phyloP scores from a whole-genome alignment of 2,113 vertebrate species.

The Anoplopoma fimbria region DNA sequence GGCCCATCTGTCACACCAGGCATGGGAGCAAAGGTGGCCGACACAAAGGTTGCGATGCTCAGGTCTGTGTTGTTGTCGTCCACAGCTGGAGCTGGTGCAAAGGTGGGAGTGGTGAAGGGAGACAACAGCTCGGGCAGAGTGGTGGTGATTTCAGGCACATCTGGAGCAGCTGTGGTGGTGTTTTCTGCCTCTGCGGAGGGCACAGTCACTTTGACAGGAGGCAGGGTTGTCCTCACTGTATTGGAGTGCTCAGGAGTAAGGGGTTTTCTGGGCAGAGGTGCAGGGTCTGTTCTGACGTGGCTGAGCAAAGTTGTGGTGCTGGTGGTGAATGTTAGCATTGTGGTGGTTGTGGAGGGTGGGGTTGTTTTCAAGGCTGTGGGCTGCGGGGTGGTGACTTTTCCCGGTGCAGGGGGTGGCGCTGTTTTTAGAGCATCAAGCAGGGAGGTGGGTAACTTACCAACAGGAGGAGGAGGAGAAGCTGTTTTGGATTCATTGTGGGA shows the following conservation, averaged over 20 bases:
- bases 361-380: conserved; percentile 36
- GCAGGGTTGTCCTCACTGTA: conserved; percentile 22
- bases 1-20: conserved; percentile 76
- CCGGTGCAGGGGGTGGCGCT: conserved; percentile 55
- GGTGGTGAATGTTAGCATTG: background rate
- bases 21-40: conserved; percentile 82
- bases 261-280: conserved; percentile 9
- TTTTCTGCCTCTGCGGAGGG: conserved; percentile 49
- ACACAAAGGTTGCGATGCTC: conserved; percentile 74
- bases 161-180: conserved; percentile 33
- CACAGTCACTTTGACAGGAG: conserved; percentile 29
- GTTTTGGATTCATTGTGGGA: conserved; percentile 57
- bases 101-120: conserved; percentile 7
- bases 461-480: conserved; percentile 14
- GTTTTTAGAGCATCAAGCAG: conserved; percentile 61
- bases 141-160: conserved; percentile 19
- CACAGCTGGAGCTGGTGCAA: background rate
- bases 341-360: conserved; percentile 23
- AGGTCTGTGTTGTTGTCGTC: conserved; percentile 47
- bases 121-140: conserved; percentile 10
- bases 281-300: conserved; percentile 25
- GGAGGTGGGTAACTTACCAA: conserved; percentile 49
- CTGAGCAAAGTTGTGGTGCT: conserved; percentile 16
- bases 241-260: conserved; percentile 25
- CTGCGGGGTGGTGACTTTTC: conserved; percentile 57